Base-by-base conservation (phyloP, 35 echinoderm and acorn worm genomes). In the Holothuria glaberrima region DNA sequence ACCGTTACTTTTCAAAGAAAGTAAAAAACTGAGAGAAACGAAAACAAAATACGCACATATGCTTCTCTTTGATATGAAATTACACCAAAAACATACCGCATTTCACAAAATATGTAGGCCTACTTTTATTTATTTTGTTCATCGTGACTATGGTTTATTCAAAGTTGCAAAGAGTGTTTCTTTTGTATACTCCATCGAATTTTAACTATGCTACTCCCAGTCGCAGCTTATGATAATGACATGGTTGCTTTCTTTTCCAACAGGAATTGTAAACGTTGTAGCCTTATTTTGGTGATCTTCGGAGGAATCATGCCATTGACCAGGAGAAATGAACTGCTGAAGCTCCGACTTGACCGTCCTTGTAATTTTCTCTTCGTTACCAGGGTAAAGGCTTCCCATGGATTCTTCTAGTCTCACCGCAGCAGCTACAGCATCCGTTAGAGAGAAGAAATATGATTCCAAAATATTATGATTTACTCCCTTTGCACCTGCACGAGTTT, bases 141-240 rank as follows among this genome's bases (percentile, higher is more conserved):
- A n/a, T n/a, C n/a, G n/a, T n/a, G n/a, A n/a, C n/a, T n/a, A n/a
- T n/a, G n/a, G n/a, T n/a, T n/a, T n/a, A n/a, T n/a, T n/a, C n/a
- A n/a, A n/a, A n/a, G n/a, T n/a, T n/a, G n/a, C n/a, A n/a, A n/a
- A n/a, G n/a, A n/a, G n/a, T n/a, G n/a, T n/a, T n/a, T n/a, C n/a
- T n/a, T n/a, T n/a, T n/a, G n/a, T n/a, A n/a, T n/a, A n/a, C n/a
- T n/a, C n/a, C n/a, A n/a, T n/a, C n/a, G n/a, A 54, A 54, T 54
- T 54, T 54, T 1, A 54, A 14, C 13, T 54, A 0, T 12, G 50
- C 13, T 54, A 54, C 50, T 14, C 54, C 80, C 52, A 84, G 29
- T 84, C 18, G 20, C 52, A 84, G 24, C 80, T 84, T 21, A 84
- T 84, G 19, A 28, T 28, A n/a, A 84, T 84, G 6, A 34, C 80